Evolutionary conservation across 2,113 vertebrate genomes (phyloP).

Genomic region (Triplophysa tibetana): DNA sequence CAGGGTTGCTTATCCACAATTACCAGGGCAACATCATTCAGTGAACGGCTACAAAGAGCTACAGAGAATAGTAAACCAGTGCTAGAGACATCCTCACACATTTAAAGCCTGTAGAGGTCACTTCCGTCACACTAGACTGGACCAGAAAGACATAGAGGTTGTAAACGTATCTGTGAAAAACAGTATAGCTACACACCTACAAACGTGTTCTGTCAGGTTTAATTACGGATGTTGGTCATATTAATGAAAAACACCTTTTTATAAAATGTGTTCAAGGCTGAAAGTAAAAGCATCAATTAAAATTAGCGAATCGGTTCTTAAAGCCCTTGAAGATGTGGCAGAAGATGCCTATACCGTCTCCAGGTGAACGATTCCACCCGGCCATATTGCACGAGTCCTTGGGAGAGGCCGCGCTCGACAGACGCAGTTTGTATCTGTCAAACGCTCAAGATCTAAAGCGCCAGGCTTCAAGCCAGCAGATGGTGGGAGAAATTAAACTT

Average conservation of each 20-base stretch:
- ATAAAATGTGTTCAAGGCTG: background rate
- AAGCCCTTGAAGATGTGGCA: constrained; percentile 40
- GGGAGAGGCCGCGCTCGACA: constrained; percentile 69
- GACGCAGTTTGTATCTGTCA: constrained; percentile 77
- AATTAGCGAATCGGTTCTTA: background rate
- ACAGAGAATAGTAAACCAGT: background rate
- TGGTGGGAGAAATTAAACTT: constrained; percentile 75
- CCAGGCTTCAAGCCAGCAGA: constrained; percentile 74
- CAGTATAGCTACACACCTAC: background rate
- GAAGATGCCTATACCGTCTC: constrained; percentile 60
- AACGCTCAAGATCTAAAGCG: constrained; percentile 70
- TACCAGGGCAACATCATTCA: constrained; percentile 26
- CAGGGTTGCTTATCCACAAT: constrained; percentile 30
- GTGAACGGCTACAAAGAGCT: background rate
- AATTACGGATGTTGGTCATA: constrained; percentile 14
- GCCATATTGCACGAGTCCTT: constrained; percentile 74
- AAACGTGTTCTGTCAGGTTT: constrained; percentile 27
- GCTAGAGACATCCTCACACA: background rate
- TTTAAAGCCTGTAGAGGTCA: background rate
- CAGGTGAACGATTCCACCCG: constrained; percentile 59
- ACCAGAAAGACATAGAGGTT: background rate
- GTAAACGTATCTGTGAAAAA: background rate
- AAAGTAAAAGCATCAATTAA: background rate
- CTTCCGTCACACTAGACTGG: background rate
- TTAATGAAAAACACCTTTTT: background rate